These are phyloP conservation scores for Eudyptes chrysolophus DNA, from an alignment of 2,113 vertebrate species.

Conservation along the genomic window DNA sequence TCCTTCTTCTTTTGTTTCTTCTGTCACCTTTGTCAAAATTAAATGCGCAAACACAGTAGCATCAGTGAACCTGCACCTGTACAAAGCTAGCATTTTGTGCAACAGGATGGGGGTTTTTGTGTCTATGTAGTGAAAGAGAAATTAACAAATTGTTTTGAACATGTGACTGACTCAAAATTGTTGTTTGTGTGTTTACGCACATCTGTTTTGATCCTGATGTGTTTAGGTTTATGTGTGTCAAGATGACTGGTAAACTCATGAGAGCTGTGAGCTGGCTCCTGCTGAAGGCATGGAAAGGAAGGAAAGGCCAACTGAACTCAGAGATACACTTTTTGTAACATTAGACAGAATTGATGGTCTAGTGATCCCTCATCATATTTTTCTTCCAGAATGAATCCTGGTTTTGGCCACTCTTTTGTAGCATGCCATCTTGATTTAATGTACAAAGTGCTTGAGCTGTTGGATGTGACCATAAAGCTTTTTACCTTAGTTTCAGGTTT, in stretches of 20 bases:
- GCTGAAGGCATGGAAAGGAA: neutral
- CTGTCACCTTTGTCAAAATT: neutral
- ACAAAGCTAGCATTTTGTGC: neutral
- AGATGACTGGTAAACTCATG: neutral
- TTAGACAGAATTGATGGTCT: constrained; percentile 45
- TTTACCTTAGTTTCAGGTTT: constrained; percentile 19
- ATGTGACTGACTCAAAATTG: neutral
- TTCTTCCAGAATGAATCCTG: neutral
- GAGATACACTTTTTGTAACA: neutral
- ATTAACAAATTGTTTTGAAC: neutral
- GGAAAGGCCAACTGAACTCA: neutral
- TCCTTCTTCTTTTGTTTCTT: neutral
- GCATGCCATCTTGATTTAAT: constrained; percentile 34
- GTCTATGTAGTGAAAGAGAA: neutral
- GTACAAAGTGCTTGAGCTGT: neutral
- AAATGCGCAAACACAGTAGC: neutral
- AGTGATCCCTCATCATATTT: neutral
- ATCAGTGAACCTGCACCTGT: neutral
- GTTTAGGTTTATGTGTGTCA: neutral
- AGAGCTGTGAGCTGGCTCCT: neutral
- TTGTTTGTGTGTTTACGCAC: neutral
- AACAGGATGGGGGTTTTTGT: accelerated
- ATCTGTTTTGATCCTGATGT: accelerated
- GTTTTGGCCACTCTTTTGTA: constrained; percentile 13
- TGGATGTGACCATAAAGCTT: neutral